phyloP scores from a whole-genome alignment of 37 sponge, comb jelly and placozoan species.

The Chondrilla cf. caribensis region DNA sequence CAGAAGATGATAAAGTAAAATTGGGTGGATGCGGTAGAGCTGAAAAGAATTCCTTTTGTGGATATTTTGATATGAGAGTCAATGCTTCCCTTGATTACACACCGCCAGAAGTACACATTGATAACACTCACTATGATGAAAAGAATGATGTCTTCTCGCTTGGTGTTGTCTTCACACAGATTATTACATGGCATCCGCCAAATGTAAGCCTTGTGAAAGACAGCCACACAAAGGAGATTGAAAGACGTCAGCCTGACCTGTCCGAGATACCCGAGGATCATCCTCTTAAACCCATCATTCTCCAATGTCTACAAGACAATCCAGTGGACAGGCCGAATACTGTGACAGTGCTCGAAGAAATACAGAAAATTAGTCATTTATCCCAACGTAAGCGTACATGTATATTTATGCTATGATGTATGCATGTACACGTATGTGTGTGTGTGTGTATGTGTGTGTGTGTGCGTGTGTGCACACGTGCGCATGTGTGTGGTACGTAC shows the following conservation, averaged over 20 bases:
- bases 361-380: background rate
- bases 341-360: background rate
- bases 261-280: slow-evolving; percentile 7
- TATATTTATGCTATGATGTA: no score
- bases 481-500: no score
- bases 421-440: no score
- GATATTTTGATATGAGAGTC: background rate
- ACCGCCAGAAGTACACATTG: background rate
- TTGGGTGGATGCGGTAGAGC: no score
- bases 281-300: slow-evolving; percentile 27
- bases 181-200: background rate
- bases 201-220: no score
- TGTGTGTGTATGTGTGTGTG: no score
- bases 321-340: background rate
- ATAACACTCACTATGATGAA: background rate
- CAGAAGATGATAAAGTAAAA: no score
- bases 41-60: background rate
- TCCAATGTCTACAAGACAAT: slow-evolving; percentile 4
- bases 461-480: no score
- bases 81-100: background rate
- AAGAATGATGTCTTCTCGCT: slow-evolving; percentile 4
- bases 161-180: background rate
- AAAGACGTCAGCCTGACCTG: background rate
- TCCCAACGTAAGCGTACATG: no score
- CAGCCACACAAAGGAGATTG: background rate